A percentile compares a stretch with the other conserved stretches of the same genome.
These are phyloP conservation scores for Nomada hirtipes DNA, from an alignment of 2,888 invertebrate species.

Conservation along the genomic window DNA sequence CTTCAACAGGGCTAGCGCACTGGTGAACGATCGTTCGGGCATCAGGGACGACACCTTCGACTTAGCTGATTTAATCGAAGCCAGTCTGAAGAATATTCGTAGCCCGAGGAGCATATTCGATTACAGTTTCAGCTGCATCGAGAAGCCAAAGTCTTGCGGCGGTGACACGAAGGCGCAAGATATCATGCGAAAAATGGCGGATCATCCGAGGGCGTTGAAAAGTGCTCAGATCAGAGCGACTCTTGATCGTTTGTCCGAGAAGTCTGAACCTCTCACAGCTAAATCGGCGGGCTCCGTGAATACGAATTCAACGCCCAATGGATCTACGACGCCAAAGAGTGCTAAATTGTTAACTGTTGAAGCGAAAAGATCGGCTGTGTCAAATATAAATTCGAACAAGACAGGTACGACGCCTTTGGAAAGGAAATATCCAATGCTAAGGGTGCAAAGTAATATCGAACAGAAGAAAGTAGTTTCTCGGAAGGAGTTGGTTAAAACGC, in stretches of 20 bases:
- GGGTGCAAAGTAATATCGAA: not conserved
- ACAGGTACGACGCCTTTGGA: not conserved
- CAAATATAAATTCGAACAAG: not conserved
- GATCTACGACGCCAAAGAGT: not conserved
- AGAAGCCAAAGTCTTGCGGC: conserved; percentile 34
- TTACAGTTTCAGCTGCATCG: conserved; percentile 52
- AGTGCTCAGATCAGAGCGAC: not conserved
- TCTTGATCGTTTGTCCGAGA: conserved; percentile 63
- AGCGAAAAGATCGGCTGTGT: not conserved
- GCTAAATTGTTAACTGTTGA: not conserved
- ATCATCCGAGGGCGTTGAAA: conserved; percentile 13
- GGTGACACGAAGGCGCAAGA: conserved; percentile 29
- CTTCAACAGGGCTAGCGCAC: conserved; percentile 23
- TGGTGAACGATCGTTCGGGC: conserved; percentile 5
- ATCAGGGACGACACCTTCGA: conserved; percentile 48
- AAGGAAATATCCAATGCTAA: conserved; percentile 19
- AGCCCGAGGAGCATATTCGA: conserved; percentile 64
- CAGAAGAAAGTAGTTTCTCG: not conserved
- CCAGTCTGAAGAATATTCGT: conserved; percentile 61
- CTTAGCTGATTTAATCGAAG: conserved; percentile 64
- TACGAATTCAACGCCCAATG: not conserved
- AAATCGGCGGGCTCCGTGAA: conserved; percentile 40
- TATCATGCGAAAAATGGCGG: not conserved
- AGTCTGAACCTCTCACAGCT: conserved; percentile 54
- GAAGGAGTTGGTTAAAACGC: conserved; percentile 34